These are phyloP conservation scores for Cataglyphis livida DNA, from an alignment of 2,888 invertebrate genomes.

Conservation along the genomic window DNA sequence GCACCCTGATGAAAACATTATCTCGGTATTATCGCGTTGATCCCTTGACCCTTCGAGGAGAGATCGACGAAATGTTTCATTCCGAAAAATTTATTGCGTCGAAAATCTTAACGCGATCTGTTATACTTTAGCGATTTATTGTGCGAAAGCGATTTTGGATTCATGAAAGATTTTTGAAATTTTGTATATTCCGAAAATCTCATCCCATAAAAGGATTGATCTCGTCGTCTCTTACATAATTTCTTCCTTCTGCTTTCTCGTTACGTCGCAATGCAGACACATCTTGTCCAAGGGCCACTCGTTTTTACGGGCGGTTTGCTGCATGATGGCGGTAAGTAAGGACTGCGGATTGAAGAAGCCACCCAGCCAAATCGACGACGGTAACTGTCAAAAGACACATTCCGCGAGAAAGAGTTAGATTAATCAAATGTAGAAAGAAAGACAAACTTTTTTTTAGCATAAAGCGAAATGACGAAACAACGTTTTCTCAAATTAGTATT, in stretches of 20 bases:
- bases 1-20: slow-evolving; percentile 86
- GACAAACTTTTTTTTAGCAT: not conserved
- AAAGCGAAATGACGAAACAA: slow-evolving; percentile 17
- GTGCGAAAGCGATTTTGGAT: not conserved
- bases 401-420: slow-evolving; percentile 23
- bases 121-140: not conserved
- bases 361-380: slow-evolving; percentile 96
- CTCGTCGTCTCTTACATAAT: slow-evolving; percentile 88
- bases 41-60: slow-evolving; percentile 1
- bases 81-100: not conserved
- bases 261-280: slow-evolving; percentile 97
- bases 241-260: slow-evolving; percentile 94
- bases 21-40: not conserved
- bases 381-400: slow-evolving; percentile 87
- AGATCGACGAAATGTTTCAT: not conserved
- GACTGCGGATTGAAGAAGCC: slow-evolving; percentile 99
- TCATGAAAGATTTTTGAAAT: not conserved
- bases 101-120: not conserved
- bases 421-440: not conserved
- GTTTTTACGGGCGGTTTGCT: slow-evolving; percentile 97
- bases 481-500: not conserved
- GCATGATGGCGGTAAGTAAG: slow-evolving; percentile 98
- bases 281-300: slow-evolving; percentile 98
- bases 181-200: not conserved
- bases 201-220: not conserved